Evolutionary conservation across 2,888 invertebrate genomes (phyloP).

Genomic region (Drosophila austrosaltans): DNA sequence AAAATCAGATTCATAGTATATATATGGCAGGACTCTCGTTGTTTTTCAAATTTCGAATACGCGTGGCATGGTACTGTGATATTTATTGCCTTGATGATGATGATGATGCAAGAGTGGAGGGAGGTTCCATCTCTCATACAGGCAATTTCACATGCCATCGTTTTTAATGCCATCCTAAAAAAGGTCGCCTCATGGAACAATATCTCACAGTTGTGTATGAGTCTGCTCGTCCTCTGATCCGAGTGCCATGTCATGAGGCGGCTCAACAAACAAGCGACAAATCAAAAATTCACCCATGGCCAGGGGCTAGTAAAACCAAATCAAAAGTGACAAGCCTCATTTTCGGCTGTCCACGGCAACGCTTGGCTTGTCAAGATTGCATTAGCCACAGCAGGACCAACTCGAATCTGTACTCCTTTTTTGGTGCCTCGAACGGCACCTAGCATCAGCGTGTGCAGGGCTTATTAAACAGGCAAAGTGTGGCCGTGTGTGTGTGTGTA

Average conservation of each 20-base stretch:
- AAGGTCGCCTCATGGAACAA: slow-evolving; percentile 41
- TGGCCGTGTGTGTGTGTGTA: slow-evolving; percentile 8
- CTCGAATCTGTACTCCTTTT: slow-evolving; percentile 4
- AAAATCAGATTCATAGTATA: no score
- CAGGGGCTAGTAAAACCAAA: slow-evolving; percentile 59
- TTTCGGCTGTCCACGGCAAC: slow-evolving; percentile 59
- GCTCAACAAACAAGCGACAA: slow-evolving; percentile 56
- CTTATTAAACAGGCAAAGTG: slow-evolving; percentile 53
- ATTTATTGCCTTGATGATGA: no score
- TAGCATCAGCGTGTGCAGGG: slow-evolving; percentile 41
- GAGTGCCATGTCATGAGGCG: slow-evolving; percentile 31
- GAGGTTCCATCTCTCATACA: no score
- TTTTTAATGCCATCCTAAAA: slow-evolving; percentile 33
- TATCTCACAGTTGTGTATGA: slow-evolving; percentile 24
- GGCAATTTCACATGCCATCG: no score
- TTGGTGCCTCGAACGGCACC: slow-evolving; percentile 17
- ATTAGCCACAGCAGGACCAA: slow-evolving; percentile 50
- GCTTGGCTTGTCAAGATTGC: slow-evolving; percentile 71
- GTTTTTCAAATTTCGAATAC: no score
- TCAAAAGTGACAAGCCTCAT: slow-evolving; percentile 78
- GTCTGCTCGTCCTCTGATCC: not conserved
- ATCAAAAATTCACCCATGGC: slow-evolving; percentile 61
- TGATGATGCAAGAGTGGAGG: no score
- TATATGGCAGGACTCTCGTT: no score
- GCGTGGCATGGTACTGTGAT: no score